A percentile compares a stretch with the other conserved stretches of the same genome.
Evolutionary conservation across 2,113 vertebrate genomes (phyloP).

Genomic region (Jacana jacana): DNA sequence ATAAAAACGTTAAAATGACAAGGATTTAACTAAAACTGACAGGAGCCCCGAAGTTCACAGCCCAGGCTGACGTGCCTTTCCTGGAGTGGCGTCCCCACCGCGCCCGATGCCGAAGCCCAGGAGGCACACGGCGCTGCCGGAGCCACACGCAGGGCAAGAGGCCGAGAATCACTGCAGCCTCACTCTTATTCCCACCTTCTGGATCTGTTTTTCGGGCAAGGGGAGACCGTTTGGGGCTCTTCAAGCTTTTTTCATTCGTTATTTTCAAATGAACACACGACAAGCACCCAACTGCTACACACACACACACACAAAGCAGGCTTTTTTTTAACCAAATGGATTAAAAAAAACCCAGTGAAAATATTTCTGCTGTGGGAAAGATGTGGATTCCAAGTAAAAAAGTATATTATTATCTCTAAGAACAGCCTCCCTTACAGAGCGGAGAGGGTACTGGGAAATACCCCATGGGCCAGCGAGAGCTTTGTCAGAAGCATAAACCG

Average conservation of each 20-base stretch:
- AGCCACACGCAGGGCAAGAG: not conserved
- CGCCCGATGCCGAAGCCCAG: not conserved
- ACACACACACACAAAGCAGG: not conserved
- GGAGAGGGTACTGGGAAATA: slow-evolving; percentile 32
- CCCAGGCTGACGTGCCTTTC: not conserved
- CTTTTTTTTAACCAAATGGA: not conserved
- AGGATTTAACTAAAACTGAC: slow-evolving; percentile 5
- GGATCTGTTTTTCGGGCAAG: fast-evolving
- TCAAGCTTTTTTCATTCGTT: not conserved
- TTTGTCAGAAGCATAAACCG: not conserved
- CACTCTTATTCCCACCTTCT: not conserved
- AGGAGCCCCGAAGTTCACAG: not conserved
- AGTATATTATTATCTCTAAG: slow-evolving; percentile 59
- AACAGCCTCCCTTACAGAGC: not conserved
- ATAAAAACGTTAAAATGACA: slow-evolving; percentile 38
- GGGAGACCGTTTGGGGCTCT: not conserved
- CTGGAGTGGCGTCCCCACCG: not conserved
- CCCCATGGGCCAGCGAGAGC: not conserved
- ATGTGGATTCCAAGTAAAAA: not conserved
- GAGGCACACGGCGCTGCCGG: not conserved
- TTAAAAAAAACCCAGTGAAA: slow-evolving; percentile 28
- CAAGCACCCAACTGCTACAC: not conserved
- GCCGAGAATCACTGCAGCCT: not conserved
- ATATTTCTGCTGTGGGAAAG: slow-evolving; percentile 51
- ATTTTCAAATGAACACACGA: not conserved